Percentiles rank a stretch among this genome's conserved stretches.
These are phyloP conservation scores for Podabrus alpinus DNA, from an alignment of 2,888 invertebrate species.

Conservation along the genomic window DNA sequence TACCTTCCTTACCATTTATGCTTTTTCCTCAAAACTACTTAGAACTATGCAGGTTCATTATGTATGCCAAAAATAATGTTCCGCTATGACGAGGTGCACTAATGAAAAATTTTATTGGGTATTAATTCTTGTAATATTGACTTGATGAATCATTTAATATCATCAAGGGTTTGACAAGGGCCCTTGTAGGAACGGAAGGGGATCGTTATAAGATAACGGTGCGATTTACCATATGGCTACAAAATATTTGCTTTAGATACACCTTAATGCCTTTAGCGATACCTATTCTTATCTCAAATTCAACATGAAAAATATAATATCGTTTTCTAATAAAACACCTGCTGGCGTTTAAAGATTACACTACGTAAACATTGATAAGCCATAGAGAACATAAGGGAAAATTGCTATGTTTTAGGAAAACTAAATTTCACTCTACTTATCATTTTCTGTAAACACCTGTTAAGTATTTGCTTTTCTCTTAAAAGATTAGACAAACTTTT, in stretches of 20 bases:
- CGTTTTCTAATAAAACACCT: constrained; percentile 41
- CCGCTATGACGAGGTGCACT: not conserved
- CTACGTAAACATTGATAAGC: constrained; percentile 33
- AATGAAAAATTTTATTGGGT: not conserved
- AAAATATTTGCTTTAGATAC: constrained; percentile 44
- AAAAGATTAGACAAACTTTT: not conserved
- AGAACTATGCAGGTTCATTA: not conserved
- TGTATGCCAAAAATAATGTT: not conserved
- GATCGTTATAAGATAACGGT: constrained; percentile 39
- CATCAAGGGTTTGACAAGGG: constrained; percentile 9
- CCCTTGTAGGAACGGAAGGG: constrained; percentile 22
- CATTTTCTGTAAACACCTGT: not conserved
- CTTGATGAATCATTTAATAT: constrained; percentile 9
- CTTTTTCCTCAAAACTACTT: constrained; percentile 7
- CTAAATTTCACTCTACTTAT: not conserved
- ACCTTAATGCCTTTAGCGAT: constrained; percentile 40
- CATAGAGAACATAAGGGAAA: constrained; percentile 27
- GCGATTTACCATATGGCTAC: constrained; percentile 42
- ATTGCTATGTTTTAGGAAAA: constrained; percentile 16
- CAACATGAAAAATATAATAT: constrained; percentile 38
- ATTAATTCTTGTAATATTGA: constrained; percentile 9
- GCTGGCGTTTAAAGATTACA: constrained; percentile 39
- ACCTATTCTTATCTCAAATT: constrained; percentile 38
- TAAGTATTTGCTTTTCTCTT: not conserved
- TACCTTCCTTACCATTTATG: constrained; percentile 26